These are phyloP conservation scores for Pachyramphus minor DNA, from an alignment of 2,113 vertebrate genomes.

Conservation along the genomic window DNA sequence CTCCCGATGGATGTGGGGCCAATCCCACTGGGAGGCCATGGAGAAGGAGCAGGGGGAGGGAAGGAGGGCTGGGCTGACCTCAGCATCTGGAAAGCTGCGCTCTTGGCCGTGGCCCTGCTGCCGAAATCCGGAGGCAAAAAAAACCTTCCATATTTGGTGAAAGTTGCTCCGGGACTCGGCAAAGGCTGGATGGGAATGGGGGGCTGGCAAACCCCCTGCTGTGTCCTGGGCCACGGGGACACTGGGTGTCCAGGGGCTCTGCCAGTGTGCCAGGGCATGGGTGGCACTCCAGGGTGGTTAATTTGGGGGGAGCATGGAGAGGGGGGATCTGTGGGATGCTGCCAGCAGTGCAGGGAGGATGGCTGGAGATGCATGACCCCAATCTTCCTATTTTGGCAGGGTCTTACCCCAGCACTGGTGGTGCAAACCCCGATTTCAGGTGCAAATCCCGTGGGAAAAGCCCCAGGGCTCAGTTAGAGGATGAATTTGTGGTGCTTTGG, in stretches of 20 bases:
- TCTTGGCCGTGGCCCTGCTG: conserved; percentile 78
- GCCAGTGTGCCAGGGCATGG: neutral
- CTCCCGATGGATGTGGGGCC: neutral
- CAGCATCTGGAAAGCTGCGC: conserved; percentile 79
- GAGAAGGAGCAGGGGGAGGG: neutral
- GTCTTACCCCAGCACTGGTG: rapidly evolving
- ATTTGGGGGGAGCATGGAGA: neutral
- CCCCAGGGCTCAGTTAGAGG: neutral
- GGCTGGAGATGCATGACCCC: neutral
- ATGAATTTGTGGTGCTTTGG: neutral
- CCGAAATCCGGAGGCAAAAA: conserved; percentile 76
- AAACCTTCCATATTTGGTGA: conserved; percentile 87
- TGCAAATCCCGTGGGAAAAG: neutral
- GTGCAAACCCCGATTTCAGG: neutral
- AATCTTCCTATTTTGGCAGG: rapidly evolving
- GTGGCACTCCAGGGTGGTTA: rapidly evolving
- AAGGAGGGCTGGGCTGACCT: conserved; percentile 65
- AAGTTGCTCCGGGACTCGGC: conserved; percentile 66
- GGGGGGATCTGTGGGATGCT: neutral
- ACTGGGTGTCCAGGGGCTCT: neutral
- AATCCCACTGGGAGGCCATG: neutral
- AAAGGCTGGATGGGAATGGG: conserved; percentile 3
- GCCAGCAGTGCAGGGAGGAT: neutral
- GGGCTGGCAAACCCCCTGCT: neutral
- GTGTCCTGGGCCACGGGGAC: rapidly evolving